Evolutionary conservation across 30 jellyfish, hydroid and myxozoan genomes (phyloP).

Genomic region (Turritopsis dohrnii): DNA sequence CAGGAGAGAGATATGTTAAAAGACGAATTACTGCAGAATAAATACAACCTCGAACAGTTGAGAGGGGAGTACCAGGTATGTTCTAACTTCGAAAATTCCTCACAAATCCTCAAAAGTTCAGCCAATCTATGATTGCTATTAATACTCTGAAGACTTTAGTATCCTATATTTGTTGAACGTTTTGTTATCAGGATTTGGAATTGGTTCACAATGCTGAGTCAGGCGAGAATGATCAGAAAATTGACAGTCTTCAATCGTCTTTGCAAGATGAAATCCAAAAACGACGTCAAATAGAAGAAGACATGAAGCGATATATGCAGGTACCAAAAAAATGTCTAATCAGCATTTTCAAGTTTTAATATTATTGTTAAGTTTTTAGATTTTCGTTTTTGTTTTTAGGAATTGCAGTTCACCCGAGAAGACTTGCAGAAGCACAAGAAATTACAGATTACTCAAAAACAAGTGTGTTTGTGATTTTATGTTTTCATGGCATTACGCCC

Average conservation of each 20-base stretch:
- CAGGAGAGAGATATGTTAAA: conserved; percentile 82
- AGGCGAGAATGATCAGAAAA: conserved; percentile 51
- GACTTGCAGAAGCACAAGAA: conserved; percentile 14
- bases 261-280: conserved; percentile 56
- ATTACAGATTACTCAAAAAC: conserved; percentile 1
- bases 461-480: too few relatives aligned
- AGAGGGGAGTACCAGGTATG: conserved; percentile 47
- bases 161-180: neutral
- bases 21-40: conserved; percentile 63
- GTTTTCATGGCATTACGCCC: too few relatives aligned
- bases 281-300: conserved; percentile 64
- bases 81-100: too few relatives aligned
- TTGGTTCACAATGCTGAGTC: conserved; percentile 57
- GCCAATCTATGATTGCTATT: neutral
- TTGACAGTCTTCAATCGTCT: conserved; percentile 59
- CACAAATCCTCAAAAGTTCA: neutral
- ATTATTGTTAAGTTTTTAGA: neutral
- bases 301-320: conserved; percentile 38
- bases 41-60: conserved; percentile 69
- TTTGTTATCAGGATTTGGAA: conserved; percentile 51
- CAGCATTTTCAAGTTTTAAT: neutral
- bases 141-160: too few relatives aligned
- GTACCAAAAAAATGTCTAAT: neutral
- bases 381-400: conserved; percentile 11
- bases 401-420: conserved; percentile 23